Base-by-base conservation (phyloP, 2,888 invertebrate genomes). In the Serripes groenlandicus region DNA sequence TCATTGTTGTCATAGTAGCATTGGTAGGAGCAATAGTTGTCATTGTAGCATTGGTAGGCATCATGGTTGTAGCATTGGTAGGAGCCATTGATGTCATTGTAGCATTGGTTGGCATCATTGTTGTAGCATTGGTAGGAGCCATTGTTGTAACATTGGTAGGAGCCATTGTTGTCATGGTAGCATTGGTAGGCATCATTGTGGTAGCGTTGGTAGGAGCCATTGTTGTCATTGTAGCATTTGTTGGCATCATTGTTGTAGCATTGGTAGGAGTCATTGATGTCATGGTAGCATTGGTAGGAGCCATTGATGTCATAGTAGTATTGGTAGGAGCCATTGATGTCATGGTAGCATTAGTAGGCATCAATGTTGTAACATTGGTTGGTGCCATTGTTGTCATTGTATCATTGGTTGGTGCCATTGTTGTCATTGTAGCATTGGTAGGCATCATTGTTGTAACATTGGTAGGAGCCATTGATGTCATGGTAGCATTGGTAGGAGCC, bases 251-350 rank as follows among this genome's bases (percentile, higher is more conserved):
- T 5, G 26, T 49, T n/a, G 69, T 49, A 3, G 49, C 28, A 49
- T 9, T 69, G 4, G 49, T 69, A 26, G 49, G 4, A 21, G 49
- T 21, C 26, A 32, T 66, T n/a, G 69, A 4, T 18, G 35, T 52
- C 2, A 30, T 49, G 18, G 30, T 69, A 30, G 69, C 35, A 3
- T 21, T 69, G 28, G 23, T 69, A 11, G 30, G 26, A 7, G 54
- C 11, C 34, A 42, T 72, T 21, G 72, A 23, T 1, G 58, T 72
- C 35, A 54, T 23, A n/a, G 72, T 56, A 11, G 26, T 72, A 5
- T 11, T 56, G 28, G 34, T 69, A 5, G 42, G 1, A 1, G n/a
- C n/a, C 9, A n/a, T 72, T 1, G 58, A 35, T 37, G 54, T 70
- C 34, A 37, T 70, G 21, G 34, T 34, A 21, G 49, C 49, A 37